phyloP scores from a whole-genome alignment of 2,797 vertebrate species.

The Pipistrellus pipistrellus region DNA sequence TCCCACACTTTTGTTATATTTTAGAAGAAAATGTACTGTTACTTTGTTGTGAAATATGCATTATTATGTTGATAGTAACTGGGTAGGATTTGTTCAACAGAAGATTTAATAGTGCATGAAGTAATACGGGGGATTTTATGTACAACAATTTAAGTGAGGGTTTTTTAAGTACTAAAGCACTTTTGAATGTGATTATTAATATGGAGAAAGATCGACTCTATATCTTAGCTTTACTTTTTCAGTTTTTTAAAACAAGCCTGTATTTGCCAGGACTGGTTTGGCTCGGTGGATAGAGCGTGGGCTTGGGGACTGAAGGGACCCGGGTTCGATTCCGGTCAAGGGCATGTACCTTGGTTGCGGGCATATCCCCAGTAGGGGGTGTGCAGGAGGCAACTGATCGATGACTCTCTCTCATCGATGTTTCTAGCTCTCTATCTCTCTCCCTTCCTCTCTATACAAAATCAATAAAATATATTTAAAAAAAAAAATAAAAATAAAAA shows the following conservation, averaged over 20 bases:
- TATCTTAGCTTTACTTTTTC: conserved; percentile 36
- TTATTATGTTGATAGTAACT: neutral
- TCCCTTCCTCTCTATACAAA: too few species aligned
- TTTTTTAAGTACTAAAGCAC: conserved; percentile 9
- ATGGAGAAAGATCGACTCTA: conserved; percentile 40
- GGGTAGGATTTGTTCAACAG: neutral
- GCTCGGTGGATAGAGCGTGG: too few species aligned
- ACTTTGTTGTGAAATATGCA: neutral
- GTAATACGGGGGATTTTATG: conserved; percentile 29
- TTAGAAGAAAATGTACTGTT: neutral
- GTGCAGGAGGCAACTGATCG: too few species aligned
- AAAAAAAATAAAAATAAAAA: too few species aligned
- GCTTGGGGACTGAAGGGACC: too few species aligned
- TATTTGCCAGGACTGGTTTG: too few species aligned
- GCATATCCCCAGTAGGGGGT: too few species aligned
- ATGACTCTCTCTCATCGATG: too few species aligned
- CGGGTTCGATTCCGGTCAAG: too few species aligned
- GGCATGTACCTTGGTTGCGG: too few species aligned
- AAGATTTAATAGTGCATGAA: conserved; percentile 17
- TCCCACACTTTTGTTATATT: neutral
- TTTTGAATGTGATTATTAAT: conserved; percentile 39
- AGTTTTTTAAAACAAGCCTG: conserved; percentile 15
- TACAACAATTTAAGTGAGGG: conserved; percentile 37
- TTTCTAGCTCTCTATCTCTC: too few species aligned
- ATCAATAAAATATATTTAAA: too few species aligned